Percentiles rank a stretch among this genome's conserved stretches.
phyloP scores from a whole-genome alignment of 2,797 vertebrate genomes.

The Sciurus carolinensis region DNA sequence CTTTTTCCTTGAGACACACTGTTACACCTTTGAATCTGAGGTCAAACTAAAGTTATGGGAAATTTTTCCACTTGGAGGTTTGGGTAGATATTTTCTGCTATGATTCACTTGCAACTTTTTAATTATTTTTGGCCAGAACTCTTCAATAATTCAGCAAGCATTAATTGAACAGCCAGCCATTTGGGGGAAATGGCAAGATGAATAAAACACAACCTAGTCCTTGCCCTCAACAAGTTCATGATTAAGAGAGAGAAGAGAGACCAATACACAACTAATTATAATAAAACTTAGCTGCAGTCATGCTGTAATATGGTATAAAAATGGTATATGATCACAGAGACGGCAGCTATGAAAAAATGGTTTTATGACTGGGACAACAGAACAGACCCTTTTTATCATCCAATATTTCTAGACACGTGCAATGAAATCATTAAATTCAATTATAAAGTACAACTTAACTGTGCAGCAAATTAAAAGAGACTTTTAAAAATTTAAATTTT shows the following conservation, averaged over 20 bases:
- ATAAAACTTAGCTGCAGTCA: constrained; percentile 4
- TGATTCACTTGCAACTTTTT: constrained; percentile 70
- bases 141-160: constrained; percentile 68
- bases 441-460: constrained; percentile 76
- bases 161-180: constrained; percentile 54
- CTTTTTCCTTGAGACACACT: constrained; percentile 34
- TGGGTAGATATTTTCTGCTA: constrained; percentile 16
- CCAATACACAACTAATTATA: constrained; percentile 36
- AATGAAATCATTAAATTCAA: constrained; percentile 81
- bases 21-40: constrained; percentile 21
- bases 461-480: constrained; percentile 72
- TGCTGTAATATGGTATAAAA: background rate
- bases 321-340: constrained; percentile 29
- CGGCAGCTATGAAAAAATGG: constrained; percentile 20
- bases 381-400: constrained; percentile 39
- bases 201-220: constrained; percentile 28
- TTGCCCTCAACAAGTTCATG: constrained; percentile 31
- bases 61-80: constrained; percentile 60
- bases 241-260: constrained; percentile 53
- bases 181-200: constrained; percentile 33
- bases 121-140: constrained; percentile 65
- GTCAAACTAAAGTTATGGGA: constrained; percentile 52
- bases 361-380: background rate
- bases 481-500: constrained; percentile 71
- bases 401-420: constrained; percentile 57